These are phyloP conservation scores for Myathropa florea DNA, from an alignment of 2,888 invertebrate species.

Conservation along the genomic window DNA sequence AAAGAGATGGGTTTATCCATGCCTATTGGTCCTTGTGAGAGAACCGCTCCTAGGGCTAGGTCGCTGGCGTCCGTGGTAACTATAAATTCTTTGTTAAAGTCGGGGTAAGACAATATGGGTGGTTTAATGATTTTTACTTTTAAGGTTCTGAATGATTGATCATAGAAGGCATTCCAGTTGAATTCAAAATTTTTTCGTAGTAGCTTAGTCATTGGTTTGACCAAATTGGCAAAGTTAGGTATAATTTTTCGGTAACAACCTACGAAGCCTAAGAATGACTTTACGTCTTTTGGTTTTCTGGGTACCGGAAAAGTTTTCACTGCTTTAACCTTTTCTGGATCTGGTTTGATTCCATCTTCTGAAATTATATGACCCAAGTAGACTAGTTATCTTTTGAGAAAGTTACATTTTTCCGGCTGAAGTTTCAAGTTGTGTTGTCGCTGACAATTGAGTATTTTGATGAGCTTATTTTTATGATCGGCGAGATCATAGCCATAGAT, in stretches of 20 bases:
- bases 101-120: too few species aligned
- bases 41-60: constrained; percentile 63
- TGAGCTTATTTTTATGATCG: too few species aligned
- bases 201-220: not conserved
- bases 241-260: too few species aligned
- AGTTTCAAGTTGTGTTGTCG: not conserved
- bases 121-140: too few species aligned
- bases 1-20: too few species aligned
- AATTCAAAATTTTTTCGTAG: not conserved
- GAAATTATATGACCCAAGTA: not conserved
- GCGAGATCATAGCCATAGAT: too few species aligned
- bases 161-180: not conserved
- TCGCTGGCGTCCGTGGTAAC: constrained; percentile 65
- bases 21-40: too few species aligned
- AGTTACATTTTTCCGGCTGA: not conserved
- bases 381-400: not conserved
- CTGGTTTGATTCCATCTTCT: not conserved
- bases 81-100: too few species aligned
- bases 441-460: too few species aligned
- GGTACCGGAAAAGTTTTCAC: not conserved
- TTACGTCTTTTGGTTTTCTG: not conserved
- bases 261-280: too few species aligned
- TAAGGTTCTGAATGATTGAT: not conserved
- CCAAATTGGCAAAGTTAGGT: too few species aligned
- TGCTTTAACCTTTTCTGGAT: not conserved